phyloP scores from a whole-genome alignment of 2,113 vertebrate species.

The Solea solea region DNA sequence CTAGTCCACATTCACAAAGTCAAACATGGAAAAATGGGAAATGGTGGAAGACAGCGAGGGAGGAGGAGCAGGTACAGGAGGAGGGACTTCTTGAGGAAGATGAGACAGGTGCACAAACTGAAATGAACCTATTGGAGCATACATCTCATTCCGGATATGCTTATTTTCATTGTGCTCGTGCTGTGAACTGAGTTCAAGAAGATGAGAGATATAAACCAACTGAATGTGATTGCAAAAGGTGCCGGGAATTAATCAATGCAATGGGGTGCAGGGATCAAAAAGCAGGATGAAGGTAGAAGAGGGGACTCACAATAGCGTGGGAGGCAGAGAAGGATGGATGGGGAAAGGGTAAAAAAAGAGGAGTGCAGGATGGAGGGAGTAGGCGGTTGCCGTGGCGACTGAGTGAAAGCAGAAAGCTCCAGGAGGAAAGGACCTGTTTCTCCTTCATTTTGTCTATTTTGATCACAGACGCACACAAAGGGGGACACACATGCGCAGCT shows the following conservation, averaged over 20 bases:
- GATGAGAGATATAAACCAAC: background rate
- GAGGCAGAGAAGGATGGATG: slow-evolving; percentile 39
- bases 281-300: background rate
- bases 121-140: background rate
- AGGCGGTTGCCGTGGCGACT: slow-evolving; percentile 73
- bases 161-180: background rate
- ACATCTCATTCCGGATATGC: background rate
- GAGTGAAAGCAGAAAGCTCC: slow-evolving; percentile 62
- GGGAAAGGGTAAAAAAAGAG: slow-evolving; percentile 61
- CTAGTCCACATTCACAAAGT: slow-evolving; percentile 27
- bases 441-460: slow-evolving; percentile 71
- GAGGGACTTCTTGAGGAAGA: background rate
- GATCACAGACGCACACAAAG: slow-evolving; percentile 40
- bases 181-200: background rate
- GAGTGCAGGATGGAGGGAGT: slow-evolving; percentile 47
- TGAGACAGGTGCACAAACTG: slow-evolving; percentile 7
- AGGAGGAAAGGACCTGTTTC: slow-evolving; percentile 69
- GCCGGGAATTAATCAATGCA: slow-evolving; percentile 20
- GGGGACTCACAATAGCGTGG: slow-evolving; percentile 36
- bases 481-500: slow-evolving; percentile 11
- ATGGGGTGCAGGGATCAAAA: slow-evolving; percentile 5
- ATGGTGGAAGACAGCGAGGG: background rate
- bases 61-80: background rate
- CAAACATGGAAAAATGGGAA: background rate
- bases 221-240: slow-evolving; percentile 4